Percentiles rank a stretch among this genome's conserved stretches.
These are phyloP conservation scores for Homarus americanus DNA, from an alignment of 1,140 invertebrate species.

Conservation along the genomic window DNA sequence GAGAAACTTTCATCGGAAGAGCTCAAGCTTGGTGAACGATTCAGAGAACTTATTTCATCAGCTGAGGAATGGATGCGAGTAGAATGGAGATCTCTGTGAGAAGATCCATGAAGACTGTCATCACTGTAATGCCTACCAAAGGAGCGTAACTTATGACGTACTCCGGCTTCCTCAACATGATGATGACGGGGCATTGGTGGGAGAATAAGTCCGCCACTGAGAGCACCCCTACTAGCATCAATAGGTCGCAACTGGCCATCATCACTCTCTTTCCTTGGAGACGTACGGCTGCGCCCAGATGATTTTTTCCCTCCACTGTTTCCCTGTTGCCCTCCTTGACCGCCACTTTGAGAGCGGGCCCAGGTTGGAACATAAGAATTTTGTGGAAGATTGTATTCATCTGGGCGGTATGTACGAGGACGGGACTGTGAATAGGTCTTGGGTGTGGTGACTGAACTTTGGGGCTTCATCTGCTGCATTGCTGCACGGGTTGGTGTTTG, in stretches of 20 bases:
- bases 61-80: conserved; percentile 84
- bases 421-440: conserved; percentile 68
- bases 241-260: conserved; percentile 37
- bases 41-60: conserved; percentile 88
- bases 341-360: conserved; percentile 50
- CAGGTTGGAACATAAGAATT: conserved; percentile 53
- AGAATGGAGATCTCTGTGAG: conserved; percentile 75
- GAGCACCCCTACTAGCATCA: conserved; percentile 32
- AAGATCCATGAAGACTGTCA: conserved; percentile 82
- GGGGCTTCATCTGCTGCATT: conserved; percentile 64
- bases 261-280: conserved; percentile 60
- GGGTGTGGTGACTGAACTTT: conserved; percentile 30
- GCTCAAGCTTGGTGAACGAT: conserved; percentile 87
- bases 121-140: conserved; percentile 82
- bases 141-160: conserved; percentile 70
- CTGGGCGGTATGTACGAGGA: conserved; percentile 63
- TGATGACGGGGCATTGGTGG: conserved; percentile 76
- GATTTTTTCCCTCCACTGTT: conserved; percentile 42
- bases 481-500: conserved; percentile 61
- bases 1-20: conserved; percentile 90
- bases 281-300: conserved; percentile 49
- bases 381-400: conserved; percentile 61
- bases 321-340: conserved; percentile 29
- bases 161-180: conserved; percentile 74
- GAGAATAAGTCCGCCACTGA: conserved; percentile 64